Evolutionary conservation across 2,888 invertebrate genomes (phyloP).

Genomic region (Cacoxenus indagator): DNA sequence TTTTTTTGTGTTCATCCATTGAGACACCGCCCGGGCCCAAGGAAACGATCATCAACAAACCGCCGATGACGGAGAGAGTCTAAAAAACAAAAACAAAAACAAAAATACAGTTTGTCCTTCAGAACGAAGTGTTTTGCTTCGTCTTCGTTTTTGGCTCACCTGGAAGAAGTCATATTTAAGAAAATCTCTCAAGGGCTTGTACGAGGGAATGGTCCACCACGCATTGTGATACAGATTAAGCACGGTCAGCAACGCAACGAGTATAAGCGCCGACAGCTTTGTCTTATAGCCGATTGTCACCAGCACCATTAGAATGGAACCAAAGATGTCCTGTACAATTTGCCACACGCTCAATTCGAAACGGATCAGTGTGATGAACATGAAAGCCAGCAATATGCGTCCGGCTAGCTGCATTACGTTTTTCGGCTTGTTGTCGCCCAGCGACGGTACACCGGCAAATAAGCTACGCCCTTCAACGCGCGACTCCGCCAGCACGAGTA

Average conservation of each 20-base stretch:
- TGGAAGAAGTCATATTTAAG: conserved; percentile 99
- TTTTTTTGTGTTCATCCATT: conserved; percentile 99
- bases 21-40: conserved; percentile 98
- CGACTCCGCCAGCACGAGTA: conserved; percentile 96
- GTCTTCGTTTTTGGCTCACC: conserved; percentile 73
- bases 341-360: conserved; percentile 93
- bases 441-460: conserved; percentile 93
- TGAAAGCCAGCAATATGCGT: conserved; percentile 94
- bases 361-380: conserved; percentile 97
- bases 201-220: conserved; percentile 96
- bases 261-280: conserved; percentile 94
- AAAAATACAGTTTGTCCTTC: too few relatives aligned
- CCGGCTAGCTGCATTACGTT: conserved; percentile 97
- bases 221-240: conserved; percentile 98
- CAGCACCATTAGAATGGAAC: conserved; percentile 93
- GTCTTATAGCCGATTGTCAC: conserved; percentile 99
- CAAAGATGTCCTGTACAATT: conserved; percentile 93
- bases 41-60: conserved; percentile 97
- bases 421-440: conserved; percentile 97
- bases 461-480: conserved; percentile 93
- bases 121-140: too few relatives aligned
- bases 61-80: conserved; percentile 99
- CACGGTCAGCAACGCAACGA: conserved; percentile 88
- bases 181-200: conserved; percentile 97
- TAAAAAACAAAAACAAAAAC: conserved; percentile 73